Evolutionary conservation across 2,888 invertebrate species (phyloP), one percentile per base, ranked within the genome.

Genomic region (Tetranychus piercei): DNA sequence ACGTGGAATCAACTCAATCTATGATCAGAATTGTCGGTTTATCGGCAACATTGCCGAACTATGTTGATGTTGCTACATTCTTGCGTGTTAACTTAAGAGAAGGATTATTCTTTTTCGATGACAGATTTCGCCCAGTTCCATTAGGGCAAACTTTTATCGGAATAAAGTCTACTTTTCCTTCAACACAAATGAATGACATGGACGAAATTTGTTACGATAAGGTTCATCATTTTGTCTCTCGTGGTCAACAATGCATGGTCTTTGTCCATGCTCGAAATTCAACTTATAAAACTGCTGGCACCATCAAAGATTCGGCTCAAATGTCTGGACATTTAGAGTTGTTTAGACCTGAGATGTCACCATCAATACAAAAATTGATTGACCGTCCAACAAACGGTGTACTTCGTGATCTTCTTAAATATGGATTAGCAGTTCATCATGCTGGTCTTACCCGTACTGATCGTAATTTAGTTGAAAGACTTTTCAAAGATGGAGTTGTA

Each of bases 201-300:
- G 94, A 97, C 83, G 86, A 87, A 76, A 87, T 92, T 76, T 95
- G 95, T 82, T 99, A 94, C 83, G 90, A 94, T 70, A 94, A 96
- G 85, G 91, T 92, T 0, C 80, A 88, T 0, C 88, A 91, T 22
- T 90, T 91, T 88, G 90, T 93, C 1, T 88, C 86, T 79, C 88
- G 90, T 79, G 94, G 92, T 0, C 92, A 97, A 82, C 99, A 99
- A 85, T 87, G 92, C 0, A 94, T 99, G 93, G 93, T 99, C 0
- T 99, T 99, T 83, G 97, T 99, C 0, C 97, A 99, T 83, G 94
- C 97, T 0, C 87, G 99, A 44, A 97, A 96, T 85, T 93, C 94
- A 11, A 99, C 99, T 0, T 89, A 91, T 55, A 87, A 90, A 74
- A 92, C 93, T 0, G 97, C 96, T 0, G 88, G 88, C 79, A 86